Evolutionary conservation across 2,113 vertebrate species (phyloP).

Genomic region (Bubo blakistoni): DNA sequence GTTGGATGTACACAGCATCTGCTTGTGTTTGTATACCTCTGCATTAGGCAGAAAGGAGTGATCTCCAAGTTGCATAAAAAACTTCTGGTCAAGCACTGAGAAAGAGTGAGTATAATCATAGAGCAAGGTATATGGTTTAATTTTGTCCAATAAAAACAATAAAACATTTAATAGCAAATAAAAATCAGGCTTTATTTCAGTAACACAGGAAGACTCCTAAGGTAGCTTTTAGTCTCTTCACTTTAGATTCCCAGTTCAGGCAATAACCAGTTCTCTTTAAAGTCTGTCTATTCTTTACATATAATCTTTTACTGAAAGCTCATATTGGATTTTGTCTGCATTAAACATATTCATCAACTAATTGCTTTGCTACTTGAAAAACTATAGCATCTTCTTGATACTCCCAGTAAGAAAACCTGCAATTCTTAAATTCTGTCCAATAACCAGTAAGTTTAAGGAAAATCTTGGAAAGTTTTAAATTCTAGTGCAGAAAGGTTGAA

Average conservation of each 20-base stretch:
- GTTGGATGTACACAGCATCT: background rate
- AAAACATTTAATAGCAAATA: background rate
- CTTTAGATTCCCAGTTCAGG: background rate
- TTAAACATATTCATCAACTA: background rate
- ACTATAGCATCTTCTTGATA: background rate
- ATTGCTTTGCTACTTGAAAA: background rate
- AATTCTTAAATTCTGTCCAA: background rate
- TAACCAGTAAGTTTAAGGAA: background rate
- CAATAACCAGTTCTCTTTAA: background rate
- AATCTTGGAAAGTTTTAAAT: background rate
- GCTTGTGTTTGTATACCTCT: background rate
- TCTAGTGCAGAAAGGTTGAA: background rate
- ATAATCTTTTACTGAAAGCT: background rate
- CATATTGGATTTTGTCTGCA: background rate
- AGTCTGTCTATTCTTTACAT: background rate
- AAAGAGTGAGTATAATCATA: background rate
- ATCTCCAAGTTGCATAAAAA: background rate
- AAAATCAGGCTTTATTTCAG: background rate
- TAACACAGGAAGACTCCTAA: background rate
- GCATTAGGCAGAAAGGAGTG: background rate
- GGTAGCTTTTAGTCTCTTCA: background rate
- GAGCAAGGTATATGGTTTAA: background rate
- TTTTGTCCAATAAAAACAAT: background rate
- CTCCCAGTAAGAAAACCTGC: background rate
- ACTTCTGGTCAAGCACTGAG: background rate